phyloP scores from a whole-genome alignment of 2,113 vertebrate species.

The Chaetodon auriga region DNA sequence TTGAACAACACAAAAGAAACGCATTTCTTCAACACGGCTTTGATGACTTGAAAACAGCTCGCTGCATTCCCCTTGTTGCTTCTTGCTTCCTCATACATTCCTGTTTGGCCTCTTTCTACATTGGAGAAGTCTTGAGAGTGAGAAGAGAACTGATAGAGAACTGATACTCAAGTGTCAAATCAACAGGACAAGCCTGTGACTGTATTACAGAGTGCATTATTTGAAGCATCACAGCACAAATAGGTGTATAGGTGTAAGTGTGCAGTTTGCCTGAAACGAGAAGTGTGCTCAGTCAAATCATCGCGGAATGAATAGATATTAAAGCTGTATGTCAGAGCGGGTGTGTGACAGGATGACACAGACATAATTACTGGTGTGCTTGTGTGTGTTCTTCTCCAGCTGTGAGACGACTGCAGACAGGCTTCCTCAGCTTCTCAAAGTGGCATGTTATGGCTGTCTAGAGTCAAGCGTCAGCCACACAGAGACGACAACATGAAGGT shows the following conservation, averaged over 20 bases:
- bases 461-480: slow-evolving; percentile 21
- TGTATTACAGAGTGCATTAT: not conserved
- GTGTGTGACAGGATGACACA: slow-evolving; percentile 25
- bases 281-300: slow-evolving; percentile 8
- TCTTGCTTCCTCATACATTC: not conserved
- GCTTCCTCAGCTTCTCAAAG: slow-evolving; percentile 38
- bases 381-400: slow-evolving; percentile 28
- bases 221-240: not conserved
- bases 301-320: slow-evolving; percentile 39
- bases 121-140: not conserved
- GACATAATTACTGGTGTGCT: slow-evolving; percentile 33
- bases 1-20: not conserved
- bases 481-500: slow-evolving; percentile 73
- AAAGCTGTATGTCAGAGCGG: slow-evolving; percentile 17
- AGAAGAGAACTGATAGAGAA: not conserved
- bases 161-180: not conserved
- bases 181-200: not conserved
- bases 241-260: no score
- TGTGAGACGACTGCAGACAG: slow-evolving; percentile 29
- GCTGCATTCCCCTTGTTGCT: not conserved
- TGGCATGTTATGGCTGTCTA: slow-evolving; percentile 43
- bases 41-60: not conserved
- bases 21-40: not conserved
- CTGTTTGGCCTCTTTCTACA: slow-evolving; percentile 3
- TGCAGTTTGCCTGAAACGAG: not conserved